These are phyloP conservation scores for Hippoglossus stenolepis DNA, from an alignment of 2,113 vertebrate genomes.

Conservation along the genomic window DNA sequence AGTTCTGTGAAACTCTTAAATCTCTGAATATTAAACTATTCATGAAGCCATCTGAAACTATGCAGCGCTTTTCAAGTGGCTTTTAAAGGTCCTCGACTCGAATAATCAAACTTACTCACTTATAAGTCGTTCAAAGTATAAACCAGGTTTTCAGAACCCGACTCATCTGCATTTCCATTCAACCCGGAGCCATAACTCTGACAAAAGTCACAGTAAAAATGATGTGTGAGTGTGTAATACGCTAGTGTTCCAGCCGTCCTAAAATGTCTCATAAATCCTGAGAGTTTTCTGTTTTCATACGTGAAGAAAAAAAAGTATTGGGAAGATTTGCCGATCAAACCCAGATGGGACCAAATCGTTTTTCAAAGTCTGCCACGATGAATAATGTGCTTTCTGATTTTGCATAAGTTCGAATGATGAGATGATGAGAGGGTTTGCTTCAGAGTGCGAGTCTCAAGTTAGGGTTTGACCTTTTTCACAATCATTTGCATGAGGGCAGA, in stretches of 20 bases:
- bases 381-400: conserved; percentile 54
- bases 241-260: conserved; percentile 55
- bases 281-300: conserved; percentile 62
- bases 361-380: conserved; percentile 55
- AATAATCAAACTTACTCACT: conserved; percentile 40
- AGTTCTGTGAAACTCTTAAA: conserved; percentile 17
- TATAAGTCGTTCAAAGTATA: conserved; percentile 30
- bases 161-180: conserved; percentile 16
- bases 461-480: neutral
- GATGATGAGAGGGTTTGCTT: neutral
- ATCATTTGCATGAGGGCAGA: neutral
- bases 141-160: conserved; percentile 31
- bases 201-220: conserved; percentile 61
- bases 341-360: conserved; percentile 63
- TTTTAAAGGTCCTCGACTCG: conserved; percentile 24
- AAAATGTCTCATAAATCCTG: conserved; percentile 67
- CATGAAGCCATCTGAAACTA: neutral
- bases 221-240: conserved; percentile 60
- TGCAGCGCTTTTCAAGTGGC: conserved; percentile 33
- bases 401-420: conserved; percentile 41
- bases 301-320: conserved; percentile 33
- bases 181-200: conserved; percentile 44
- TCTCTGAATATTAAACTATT: conserved; percentile 18
- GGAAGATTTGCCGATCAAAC: conserved; percentile 60
- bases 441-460: neutral